Evolutionary conservation across 2,113 vertebrate genomes (phyloP), one percentile per base, ranked within the genome.

Genomic region (Eptatretus burgeri): DNA sequence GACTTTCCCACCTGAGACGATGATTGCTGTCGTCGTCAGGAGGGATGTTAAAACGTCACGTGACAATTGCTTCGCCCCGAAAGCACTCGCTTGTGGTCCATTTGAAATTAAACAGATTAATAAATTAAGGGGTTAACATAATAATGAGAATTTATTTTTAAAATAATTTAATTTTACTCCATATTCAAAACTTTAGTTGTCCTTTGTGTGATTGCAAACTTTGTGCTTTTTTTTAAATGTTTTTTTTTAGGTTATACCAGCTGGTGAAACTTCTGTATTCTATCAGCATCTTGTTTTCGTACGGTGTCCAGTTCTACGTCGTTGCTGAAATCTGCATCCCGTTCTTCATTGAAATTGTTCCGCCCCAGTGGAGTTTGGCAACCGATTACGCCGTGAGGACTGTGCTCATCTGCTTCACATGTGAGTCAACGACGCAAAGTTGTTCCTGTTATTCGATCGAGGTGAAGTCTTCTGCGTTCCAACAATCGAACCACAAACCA

Each of bases 271-370:
- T 98, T 66, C 79, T 98, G 3, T 98, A 94, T 74, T 83, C 79
- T 64, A 71, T 86, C 0, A 87, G 91, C 18, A 95, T 98, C 66
- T 88, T 84, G 75, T 82, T 95, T 74, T 89, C 87, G 0, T 95
- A 88, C 0, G 85, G 85, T 0, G 76, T 95, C 65, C 91, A 95
- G 78, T 95, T 98, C 76, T 98, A 89, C 1, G 91, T 98, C 13
- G 80, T 87, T 0, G 91, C 86, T 0, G 84, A 93, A 74, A 93
- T 98, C 68, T 68, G 94, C 66, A 73, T 87, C 51, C 91, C 89
- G 0, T 68, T 72, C 1, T 74, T 76, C 0, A 62, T 80, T 5
- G 72, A 77, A 11, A 78, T 77, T 0, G 77, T 79, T 18, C 66
- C 78, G 0, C 76, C 78, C 64, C 74, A 71, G 10, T 88, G 79